phyloP scores from a whole-genome alignment of 2,888 invertebrate species.

The Acanthopleura granulata region DNA sequence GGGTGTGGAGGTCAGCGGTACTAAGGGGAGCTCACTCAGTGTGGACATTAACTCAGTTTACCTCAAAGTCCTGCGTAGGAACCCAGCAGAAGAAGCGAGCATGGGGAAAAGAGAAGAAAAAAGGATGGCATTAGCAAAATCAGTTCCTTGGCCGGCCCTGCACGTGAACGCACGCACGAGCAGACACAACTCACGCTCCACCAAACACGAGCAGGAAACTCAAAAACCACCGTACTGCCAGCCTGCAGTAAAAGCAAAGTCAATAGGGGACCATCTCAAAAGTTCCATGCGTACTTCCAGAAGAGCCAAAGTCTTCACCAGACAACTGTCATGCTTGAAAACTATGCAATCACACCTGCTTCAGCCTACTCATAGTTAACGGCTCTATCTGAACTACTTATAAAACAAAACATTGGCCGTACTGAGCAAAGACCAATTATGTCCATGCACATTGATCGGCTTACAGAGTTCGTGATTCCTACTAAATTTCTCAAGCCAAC shows the following conservation, averaged over 20 bases:
- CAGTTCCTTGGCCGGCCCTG: background rate
- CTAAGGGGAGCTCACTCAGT: too few relatives aligned
- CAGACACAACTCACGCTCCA: background rate
- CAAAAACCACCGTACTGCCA: background rate
- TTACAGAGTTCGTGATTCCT: too few relatives aligned
- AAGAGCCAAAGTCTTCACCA: too few relatives aligned
- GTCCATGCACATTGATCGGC: too few relatives aligned
- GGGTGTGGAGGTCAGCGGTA: background rate
- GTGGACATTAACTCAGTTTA: slow-evolving; percentile 23
- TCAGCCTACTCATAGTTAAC: too few relatives aligned
- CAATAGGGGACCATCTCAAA: slow-evolving; percentile 11
- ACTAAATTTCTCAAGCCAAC: too few relatives aligned
- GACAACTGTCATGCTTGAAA: too few relatives aligned
- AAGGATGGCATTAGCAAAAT: slow-evolving; percentile 21
- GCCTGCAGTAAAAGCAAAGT: slow-evolving; percentile 17
- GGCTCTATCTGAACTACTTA: too few relatives aligned
- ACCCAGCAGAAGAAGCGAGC: slow-evolving; percentile 11
- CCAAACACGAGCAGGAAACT: too few relatives aligned
- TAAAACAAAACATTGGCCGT: too few relatives aligned
- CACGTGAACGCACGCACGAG: background rate
- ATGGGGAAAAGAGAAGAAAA: slow-evolving; percentile 49
- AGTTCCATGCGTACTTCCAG: slow-evolving; percentile 14
- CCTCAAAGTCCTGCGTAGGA: slow-evolving; percentile 56
- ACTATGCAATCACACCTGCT: too few relatives aligned
- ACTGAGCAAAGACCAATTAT: too few relatives aligned